Evolutionary conservation across 53 echinoderm and acorn worm genomes (phyloP).

Genomic region (Zoroaster sp.): DNA sequence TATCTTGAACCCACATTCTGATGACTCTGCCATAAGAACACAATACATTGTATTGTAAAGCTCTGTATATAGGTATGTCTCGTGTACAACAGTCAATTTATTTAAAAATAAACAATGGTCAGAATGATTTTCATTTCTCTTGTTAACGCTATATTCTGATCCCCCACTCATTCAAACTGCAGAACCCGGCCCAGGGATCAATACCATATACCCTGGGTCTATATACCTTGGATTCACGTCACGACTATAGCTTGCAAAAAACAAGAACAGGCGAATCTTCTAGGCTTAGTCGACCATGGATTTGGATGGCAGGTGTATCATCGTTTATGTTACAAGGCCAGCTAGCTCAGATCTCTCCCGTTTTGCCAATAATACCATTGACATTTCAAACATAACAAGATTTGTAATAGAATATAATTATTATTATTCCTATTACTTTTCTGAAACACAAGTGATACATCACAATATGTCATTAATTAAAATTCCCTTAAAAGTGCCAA

Average conservation of each 20-base stretch:
- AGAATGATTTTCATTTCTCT: too few species aligned
- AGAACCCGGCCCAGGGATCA: too few species aligned
- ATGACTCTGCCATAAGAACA: too few species aligned
- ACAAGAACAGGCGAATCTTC: not conserved
- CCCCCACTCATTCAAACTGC: too few species aligned
- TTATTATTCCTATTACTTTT: not conserved
- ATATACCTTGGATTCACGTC: too few species aligned
- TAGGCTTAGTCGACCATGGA: not conserved
- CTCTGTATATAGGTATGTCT: too few species aligned
- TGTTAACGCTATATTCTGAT: too few species aligned
- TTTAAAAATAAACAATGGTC: too few species aligned
- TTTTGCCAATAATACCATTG: not conserved
- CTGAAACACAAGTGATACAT: not conserved
- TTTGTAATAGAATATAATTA: not conserved
- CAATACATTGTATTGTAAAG: too few species aligned
- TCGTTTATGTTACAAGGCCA: not conserved
- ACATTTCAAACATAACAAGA: not conserved
- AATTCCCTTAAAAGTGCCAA: conserved; percentile 1
- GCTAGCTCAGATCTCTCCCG: not conserved
- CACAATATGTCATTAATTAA: not conserved
- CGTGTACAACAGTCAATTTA: too few species aligned
- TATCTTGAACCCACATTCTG: too few species aligned
- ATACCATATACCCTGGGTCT: too few species aligned
- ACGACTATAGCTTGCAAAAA: not conserved
- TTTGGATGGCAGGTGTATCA: not conserved